Evolutionary conservation across 2,797 vertebrate species (phyloP), one percentile per base, ranked within the genome.

Genomic region (Eutrigla gurnardus): DNA sequence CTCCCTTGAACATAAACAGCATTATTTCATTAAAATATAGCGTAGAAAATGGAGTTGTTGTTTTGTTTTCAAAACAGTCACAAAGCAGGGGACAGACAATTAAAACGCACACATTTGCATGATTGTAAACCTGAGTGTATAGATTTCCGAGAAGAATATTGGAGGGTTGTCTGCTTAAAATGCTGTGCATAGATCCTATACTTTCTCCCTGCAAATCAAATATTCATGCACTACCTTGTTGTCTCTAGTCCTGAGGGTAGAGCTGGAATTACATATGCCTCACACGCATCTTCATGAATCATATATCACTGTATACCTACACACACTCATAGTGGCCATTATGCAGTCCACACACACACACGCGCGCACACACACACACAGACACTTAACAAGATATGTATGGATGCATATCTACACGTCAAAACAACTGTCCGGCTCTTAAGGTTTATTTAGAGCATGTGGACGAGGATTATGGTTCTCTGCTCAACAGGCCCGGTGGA

Each of bases 201-300:
- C 91, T 92, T 94, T 94, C 92, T 94, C 91, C 78, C 86, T 73
- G 90, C 89, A 90, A 94, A 95, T 95, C 92, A 95, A 95, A 95
- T 95, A 95, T 95, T 95, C 94, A 95, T 95, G 93, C 87, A 84
- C 93, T 93, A 94, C 93, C 93, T 94, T 94, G 93, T 95, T 95
- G 94, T 94, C 93, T 94, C 91, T 93, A 90, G 93, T 95, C 94
- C 93, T 94, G 91, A 91, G 93, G 93, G 93, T 88, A 93, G 90
- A 91, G 85, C 87, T 90, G 80, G 90, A 93, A 93, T 94, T 94
- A 93, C 92, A 94, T 93, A 94, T 94, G 92, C 93, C 92, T 92
- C 90, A 92, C 93, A 93, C 92, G 85, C 89, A 89, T 93, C 90
- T 89, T 92, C 93, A 95, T 95, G 94, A 95, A 94, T 95, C 93